A percentile compares a stretch with the other conserved stretches of the same genome.
Conservation (phyloP, 2,113 vertebrate genomes). For the Epinephelus moara region DNA sequence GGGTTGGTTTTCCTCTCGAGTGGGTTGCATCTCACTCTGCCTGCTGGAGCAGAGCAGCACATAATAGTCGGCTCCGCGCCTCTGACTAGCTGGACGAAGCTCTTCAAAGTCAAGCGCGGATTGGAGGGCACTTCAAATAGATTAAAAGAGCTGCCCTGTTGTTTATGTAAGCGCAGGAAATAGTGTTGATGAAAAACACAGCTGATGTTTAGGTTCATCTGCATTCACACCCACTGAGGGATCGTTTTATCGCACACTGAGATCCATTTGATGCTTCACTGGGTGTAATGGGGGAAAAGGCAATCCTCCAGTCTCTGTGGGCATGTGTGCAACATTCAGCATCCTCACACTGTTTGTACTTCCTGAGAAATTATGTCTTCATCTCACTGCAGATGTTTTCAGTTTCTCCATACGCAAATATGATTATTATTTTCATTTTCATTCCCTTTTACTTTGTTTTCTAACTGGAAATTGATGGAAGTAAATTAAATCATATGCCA, state of each 20-base stretch:
- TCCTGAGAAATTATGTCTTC: conserved; percentile 27
- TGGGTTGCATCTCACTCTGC: conserved; percentile 26
- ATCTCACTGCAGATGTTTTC: conserved; percentile 25
- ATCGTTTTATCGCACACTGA: conserved; percentile 47
- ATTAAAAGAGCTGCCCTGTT: conserved; percentile 57
- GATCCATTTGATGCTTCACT: conserved; percentile 68
- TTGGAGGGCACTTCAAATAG: conserved; percentile 63
- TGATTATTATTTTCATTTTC: not conserved
- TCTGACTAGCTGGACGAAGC: conserved; percentile 9
- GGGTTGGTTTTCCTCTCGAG: conserved; percentile 15
- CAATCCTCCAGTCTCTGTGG: conserved; percentile 35
- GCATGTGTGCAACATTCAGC: conserved; percentile 34
- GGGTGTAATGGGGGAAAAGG: conserved; percentile 51
- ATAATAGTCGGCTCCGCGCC: conserved; percentile 43
- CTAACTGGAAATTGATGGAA: not conserved
- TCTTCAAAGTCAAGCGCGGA: conserved; percentile 51
- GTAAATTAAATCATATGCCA: not conserved
- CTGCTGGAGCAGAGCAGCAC: conserved; percentile 41
- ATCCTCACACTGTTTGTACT: conserved; percentile 31
- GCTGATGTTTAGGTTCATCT: conserved; percentile 42
- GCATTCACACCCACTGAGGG: conserved; percentile 41
- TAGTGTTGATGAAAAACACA: conserved; percentile 49
- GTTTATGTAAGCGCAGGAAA: conserved; percentile 59
- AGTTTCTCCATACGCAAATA: not conserved
- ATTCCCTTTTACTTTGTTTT: not conserved